phyloP scores from a whole-genome alignment of 2,797 vertebrate species.

The Columba guinea region DNA sequence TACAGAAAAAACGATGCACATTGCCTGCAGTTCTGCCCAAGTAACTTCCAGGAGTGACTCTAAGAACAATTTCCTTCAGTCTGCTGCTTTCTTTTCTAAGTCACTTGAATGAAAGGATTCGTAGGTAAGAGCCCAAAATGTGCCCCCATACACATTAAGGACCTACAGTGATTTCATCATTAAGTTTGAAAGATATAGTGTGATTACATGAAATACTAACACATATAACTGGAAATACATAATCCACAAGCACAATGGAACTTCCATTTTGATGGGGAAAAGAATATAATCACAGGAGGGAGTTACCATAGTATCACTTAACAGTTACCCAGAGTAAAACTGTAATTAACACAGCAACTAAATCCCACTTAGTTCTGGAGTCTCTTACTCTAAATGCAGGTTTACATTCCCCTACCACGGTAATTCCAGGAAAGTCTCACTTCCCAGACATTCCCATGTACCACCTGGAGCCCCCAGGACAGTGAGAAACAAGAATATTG shows the following conservation, averaged over 20 bases:
- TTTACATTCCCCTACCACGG: neutral
- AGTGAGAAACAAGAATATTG: fast-evolving
- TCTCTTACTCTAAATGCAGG: neutral
- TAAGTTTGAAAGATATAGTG: fast-evolving
- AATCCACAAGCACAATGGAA: neutral
- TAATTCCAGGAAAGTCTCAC: neutral
- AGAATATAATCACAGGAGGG: neutral
- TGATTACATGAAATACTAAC: neutral
- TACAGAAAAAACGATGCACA: neutral
- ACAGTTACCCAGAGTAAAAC: neutral
- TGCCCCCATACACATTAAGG: fast-evolving
- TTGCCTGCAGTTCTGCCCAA: neutral
- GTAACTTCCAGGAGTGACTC: neutral
- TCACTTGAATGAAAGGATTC: neutral
- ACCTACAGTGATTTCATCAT: neutral
- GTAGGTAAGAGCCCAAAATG: neutral
- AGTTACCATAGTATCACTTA: neutral
- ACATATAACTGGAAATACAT: neutral
- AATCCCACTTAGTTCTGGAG: neutral
- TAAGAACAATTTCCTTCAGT: neutral
- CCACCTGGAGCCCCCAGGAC: neutral
- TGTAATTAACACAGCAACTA: neutral
- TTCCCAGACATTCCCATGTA: fast-evolving
- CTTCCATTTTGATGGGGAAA: neutral
- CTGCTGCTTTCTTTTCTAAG: neutral